Evolutionary conservation across 2,113 vertebrate genomes (phyloP).

Genomic region (human): DNA sequence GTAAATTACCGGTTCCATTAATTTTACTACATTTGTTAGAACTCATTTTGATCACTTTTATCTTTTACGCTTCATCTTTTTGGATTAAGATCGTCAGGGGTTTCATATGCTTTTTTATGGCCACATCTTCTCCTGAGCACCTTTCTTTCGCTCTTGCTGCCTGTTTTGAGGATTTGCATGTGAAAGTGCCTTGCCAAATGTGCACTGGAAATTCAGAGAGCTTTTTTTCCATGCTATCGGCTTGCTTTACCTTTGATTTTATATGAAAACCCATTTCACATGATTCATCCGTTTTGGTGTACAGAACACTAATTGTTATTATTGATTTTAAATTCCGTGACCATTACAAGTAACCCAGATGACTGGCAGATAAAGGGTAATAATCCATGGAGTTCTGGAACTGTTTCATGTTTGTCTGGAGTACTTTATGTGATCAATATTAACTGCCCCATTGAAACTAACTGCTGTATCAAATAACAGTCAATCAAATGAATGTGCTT

Average conservation of each 20-base stretch:
- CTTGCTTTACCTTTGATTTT: conserved; percentile 76
- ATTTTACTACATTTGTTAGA: conserved; percentile 56
- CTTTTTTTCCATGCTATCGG: background rate
- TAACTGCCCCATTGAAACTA: conserved; percentile 92
- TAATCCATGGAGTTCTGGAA: conserved; percentile 89
- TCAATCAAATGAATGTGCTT: conserved; percentile 91
- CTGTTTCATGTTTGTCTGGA: conserved; percentile 90
- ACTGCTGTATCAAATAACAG: conserved; percentile 92
- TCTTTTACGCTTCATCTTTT: background rate
- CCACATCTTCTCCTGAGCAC: background rate
- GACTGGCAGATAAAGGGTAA: conserved; percentile 91
- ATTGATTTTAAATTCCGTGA: conserved; percentile 90
- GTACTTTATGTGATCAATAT: conserved; percentile 92
- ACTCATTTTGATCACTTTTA: background rate
- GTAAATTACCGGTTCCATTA: conserved; percentile 48
- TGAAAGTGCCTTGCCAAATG: background rate
- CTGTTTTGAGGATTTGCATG: background rate
- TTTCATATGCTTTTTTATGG: background rate
- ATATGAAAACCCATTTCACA: conserved; percentile 82
- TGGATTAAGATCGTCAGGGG: conserved; percentile 9
- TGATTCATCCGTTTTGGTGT: conserved; percentile 83
- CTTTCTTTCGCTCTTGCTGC: background rate
- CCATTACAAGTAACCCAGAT: conserved; percentile 89
- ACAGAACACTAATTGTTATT: conserved; percentile 87
- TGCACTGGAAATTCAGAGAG: background rate